Base-by-base conservation (phyloP, 2,888 invertebrate genomes). In the Nemurella pictetii region DNA sequence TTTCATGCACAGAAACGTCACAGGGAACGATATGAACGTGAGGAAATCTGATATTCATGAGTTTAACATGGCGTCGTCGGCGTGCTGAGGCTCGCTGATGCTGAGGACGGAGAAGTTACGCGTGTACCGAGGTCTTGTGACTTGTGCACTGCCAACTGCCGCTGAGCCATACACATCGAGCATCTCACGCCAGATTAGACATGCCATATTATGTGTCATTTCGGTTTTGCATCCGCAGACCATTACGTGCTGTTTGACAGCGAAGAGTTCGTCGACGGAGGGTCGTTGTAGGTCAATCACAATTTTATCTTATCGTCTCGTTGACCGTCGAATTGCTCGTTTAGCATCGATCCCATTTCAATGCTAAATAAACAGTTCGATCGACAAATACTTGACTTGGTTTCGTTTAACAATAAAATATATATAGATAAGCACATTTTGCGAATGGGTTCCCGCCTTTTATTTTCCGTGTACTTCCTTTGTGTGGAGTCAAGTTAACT, bases 1-100 rank as follows among this genome's bases (percentile, higher is more conserved):
- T 20, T 55, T 55, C 55, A 55, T 55, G 55, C 55, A 55, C 9
- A 55, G 55, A n/a, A n/a, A n/a, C n/a, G n/a, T n/a, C n/a, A n/a
- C n/a, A n/a, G n/a, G n/a, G n/a, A n/a, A n/a, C n/a, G n/a, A n/a
- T n/a, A n/a, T n/a, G 7, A 75, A n/a, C 75, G 75, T 28, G 7
- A 27, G 28, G 75, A 75, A 27, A 75, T 75, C 9, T 28, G 75
- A 27, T 75, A 75, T 75, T 75, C 75, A 75, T 75, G 75, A 75
- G 75, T 27, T 75, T 75, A 75, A n/a, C 75, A 5, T 73, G 55
- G 15, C 15, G 55, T 15, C 15, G 7, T 36, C 15, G 55, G 15
- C 55, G 7, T 36, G 55, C n/a, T n/a, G n/a, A n/a, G n/a, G n/a
- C n/a, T n/a, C n/a, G n/a, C n/a, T n/a, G n/a, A n/a, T n/a, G n/a